Evolutionary conservation across 2,113 vertebrate genomes (phyloP).

Genomic region (Ascaphus truei): DNA sequence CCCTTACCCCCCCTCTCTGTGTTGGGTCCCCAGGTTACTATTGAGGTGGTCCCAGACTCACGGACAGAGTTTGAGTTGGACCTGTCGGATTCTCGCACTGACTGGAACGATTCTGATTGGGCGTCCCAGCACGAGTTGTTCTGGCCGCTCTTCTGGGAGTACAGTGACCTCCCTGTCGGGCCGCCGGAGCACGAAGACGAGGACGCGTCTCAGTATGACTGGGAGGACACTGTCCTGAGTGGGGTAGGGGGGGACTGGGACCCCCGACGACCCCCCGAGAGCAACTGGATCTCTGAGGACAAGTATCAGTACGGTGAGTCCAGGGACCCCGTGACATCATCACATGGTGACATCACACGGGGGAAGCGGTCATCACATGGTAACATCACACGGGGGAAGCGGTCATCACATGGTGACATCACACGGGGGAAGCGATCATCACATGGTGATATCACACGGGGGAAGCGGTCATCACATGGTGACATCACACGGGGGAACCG

Average conservation of each 20-base stretch:
- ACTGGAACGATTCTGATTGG: conserved; percentile 66
- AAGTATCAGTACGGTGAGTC: conserved; percentile 68
- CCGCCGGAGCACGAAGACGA: conserved; percentile 57
- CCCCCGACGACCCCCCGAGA: conserved; percentile 58
- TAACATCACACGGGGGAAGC: no score
- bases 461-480: no score
- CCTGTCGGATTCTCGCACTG: conserved; percentile 68
- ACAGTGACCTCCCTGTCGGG: conserved; percentile 63
- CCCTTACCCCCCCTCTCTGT: neutral
- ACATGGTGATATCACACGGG: no score
- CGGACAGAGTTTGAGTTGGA: conserved; percentile 85
- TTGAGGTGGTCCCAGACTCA: conserved; percentile 80
- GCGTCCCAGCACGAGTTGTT: conserved; percentile 76
- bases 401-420: no score
- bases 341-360: no score
- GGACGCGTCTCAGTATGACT: conserved; percentile 73
- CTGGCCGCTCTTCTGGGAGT: conserved; percentile 88
- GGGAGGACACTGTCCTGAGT: conserved; percentile 72
- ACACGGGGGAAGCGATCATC: no score
- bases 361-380: no score
- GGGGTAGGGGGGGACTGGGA: conserved; percentile 73
- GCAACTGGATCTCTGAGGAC: conserved; percentile 73
- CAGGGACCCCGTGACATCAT: neutral
- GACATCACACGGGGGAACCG: no score
- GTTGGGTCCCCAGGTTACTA: conserved; percentile 70